These are phyloP conservation scores for Clunio marinus DNA, from an alignment of 2,888 invertebrate genomes.

Conservation along the genomic window DNA sequence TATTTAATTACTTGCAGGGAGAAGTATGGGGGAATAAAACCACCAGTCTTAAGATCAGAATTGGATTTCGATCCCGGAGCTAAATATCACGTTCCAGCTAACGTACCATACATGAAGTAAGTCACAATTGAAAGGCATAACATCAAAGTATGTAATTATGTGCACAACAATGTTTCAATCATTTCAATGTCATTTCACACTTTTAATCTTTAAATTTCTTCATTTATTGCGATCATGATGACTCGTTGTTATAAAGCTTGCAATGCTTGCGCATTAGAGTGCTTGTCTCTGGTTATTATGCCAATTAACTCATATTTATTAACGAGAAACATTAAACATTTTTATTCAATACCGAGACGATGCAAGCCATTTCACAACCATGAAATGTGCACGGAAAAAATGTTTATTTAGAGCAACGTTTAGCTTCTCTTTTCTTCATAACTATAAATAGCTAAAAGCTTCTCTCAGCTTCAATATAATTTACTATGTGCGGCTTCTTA, in stretches of 20 bases:
- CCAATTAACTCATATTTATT: conserved; percentile 8
- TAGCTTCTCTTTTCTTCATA: neutral
- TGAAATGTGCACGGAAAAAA: conserved; percentile 25
- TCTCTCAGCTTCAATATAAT: too few relatives aligned
- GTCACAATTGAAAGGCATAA: conserved; percentile 47
- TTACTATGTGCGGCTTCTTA: too few relatives aligned
- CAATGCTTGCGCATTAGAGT: neutral
- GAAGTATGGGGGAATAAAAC: conserved; percentile 78
- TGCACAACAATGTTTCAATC: neutral
- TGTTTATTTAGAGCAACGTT: conserved; percentile 8
- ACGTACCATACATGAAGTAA: conserved; percentile 86
- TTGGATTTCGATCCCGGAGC: conserved; percentile 88
- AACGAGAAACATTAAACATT: conserved; percentile 4
- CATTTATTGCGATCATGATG: too few relatives aligned
- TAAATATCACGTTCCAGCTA: conserved; percentile 88
- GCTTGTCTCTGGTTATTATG: neutral
- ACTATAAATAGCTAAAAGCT: neutral
- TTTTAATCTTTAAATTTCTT: conserved; percentile 19
- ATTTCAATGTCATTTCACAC: conserved; percentile 33
- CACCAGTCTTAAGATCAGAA: conserved; percentile 78
- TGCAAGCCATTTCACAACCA: conserved; percentile 29
- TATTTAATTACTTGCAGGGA: conserved; percentile 57
- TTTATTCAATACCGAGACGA: conserved; percentile 33
- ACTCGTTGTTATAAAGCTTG: too few relatives aligned
- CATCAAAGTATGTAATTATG: too few relatives aligned